These are phyloP conservation scores for Crocodylus rhombifer DNA, from an alignment of 2,797 vertebrate species.

Conservation along the genomic window DNA sequence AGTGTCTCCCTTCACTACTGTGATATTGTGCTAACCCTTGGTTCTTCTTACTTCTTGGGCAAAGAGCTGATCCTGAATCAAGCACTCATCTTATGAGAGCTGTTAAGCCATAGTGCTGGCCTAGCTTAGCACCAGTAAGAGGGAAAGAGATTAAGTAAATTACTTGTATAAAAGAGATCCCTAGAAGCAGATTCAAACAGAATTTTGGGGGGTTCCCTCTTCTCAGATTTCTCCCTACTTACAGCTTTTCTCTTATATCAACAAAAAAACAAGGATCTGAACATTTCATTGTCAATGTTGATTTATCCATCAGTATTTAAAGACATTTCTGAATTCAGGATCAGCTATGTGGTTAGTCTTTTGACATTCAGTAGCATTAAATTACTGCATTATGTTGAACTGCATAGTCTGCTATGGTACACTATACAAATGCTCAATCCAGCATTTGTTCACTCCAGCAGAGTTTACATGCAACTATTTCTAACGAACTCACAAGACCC, in stretches of 20 bases:
- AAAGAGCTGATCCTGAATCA: neutral
- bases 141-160: neutral
- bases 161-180: neutral
- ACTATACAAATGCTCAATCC: constrained; percentile 50
- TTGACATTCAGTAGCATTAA: constrained; percentile 6
- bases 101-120: neutral
- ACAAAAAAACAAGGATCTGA: neutral
- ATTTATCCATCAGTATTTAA: neutral
- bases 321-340: constrained; percentile 35
- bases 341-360: constrained; percentile 12
- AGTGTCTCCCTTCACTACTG: neutral
- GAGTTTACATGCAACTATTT: constrained; percentile 58
- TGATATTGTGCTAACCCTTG: neutral
- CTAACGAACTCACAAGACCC: constrained; percentile 32
- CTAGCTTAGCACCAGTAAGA: neutral
- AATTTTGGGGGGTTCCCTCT: neutral
- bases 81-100: neutral
- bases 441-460: constrained; percentile 65
- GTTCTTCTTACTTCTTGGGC: neutral
- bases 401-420: constrained; percentile 22
- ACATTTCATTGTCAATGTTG: neutral
- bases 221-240: neutral
- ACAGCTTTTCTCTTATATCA: neutral
- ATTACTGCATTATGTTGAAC: constrained; percentile 1
- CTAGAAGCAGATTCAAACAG: neutral